Evolutionary conservation across 2,888 invertebrate species (phyloP).

Genomic region (Xanthostigma xanthostigma): DNA sequence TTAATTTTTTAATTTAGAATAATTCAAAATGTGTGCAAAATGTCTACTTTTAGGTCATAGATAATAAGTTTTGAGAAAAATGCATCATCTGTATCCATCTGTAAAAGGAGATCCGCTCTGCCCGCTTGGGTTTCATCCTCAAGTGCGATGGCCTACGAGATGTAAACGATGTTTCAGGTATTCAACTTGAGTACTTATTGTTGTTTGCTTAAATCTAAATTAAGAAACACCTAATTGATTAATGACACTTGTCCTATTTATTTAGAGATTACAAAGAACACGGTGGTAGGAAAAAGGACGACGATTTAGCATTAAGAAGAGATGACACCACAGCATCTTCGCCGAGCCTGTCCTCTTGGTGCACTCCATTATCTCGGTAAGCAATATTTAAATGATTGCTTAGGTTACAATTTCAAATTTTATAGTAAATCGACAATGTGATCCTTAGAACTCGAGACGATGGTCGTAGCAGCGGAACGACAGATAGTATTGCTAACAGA

Average conservation of each 20-base stretch:
- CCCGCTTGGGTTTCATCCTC: constrained; percentile 86
- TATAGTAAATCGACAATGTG: background rate
- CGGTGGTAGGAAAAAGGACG: constrained; percentile 55
- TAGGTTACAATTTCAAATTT: background rate
- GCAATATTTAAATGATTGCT: constrained; percentile 1
- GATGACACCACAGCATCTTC: constrained; percentile 56
- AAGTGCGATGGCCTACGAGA: constrained; percentile 84
- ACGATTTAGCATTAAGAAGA: constrained; percentile 37
- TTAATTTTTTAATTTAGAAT: too few relatives aligned
- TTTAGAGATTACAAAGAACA: constrained; percentile 79
- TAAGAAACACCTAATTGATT: constrained; percentile 9
- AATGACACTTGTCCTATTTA: constrained; percentile 7
- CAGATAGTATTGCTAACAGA: constrained; percentile 2
- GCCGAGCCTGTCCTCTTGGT: constrained; percentile 56
- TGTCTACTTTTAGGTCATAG: too few relatives aligned
- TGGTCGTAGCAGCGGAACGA: constrained; percentile 10
- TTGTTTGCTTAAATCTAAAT: constrained; percentile 6
- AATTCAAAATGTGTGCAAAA: too few relatives aligned
- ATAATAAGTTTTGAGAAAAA: constrained; percentile 21
- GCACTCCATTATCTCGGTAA: constrained; percentile 42
- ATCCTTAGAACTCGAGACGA: constrained; percentile 11
- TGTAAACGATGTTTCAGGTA: constrained; percentile 84
- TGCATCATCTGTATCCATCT: constrained; percentile 62
- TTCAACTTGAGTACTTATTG: constrained; percentile 8
- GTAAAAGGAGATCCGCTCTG: constrained; percentile 80